A percentile compares a stretch with the other conserved stretches of the same genome.
Conservation (phyloP, 2,888 invertebrate species). For the Thecophora atra region DNA sequence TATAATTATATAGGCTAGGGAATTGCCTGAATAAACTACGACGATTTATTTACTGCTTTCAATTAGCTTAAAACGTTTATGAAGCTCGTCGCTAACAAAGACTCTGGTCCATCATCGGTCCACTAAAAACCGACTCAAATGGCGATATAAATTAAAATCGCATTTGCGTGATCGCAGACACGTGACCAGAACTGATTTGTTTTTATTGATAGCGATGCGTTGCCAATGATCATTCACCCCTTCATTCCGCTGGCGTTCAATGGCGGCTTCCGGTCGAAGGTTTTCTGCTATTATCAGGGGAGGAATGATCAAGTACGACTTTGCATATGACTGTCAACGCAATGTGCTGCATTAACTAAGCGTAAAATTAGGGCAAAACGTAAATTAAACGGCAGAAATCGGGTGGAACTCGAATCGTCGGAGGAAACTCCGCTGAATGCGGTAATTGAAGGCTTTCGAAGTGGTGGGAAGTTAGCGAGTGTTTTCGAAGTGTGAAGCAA, state of each 20-base stretch:
- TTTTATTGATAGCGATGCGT: slow-evolving; percentile 56
- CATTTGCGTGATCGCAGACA: slow-evolving; percentile 57
- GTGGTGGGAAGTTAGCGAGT: neutral
- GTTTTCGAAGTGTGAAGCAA: neutral
- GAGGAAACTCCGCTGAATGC: neutral
- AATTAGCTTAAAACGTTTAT: no score
- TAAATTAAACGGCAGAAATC: slow-evolving; percentile 38
- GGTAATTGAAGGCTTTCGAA: neutral
- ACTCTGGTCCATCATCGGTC: no score
- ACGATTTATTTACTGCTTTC: no score
- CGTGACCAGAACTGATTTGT: slow-evolving; percentile 66
- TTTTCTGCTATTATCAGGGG: slow-evolving; percentile 15
- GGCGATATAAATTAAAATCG: slow-evolving; percentile 44
- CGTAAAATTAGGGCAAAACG: slow-evolving; percentile 54
- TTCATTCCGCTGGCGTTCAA: slow-evolving; percentile 1
- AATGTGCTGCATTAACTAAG: slow-evolving; percentile 56
- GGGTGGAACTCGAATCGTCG: neutral
- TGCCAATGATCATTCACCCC: slow-evolving; percentile 16
- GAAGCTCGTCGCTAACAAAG: no score
- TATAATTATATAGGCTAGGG: no score
- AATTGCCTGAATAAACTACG: no score
- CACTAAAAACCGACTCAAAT: neutral
- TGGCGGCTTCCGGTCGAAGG: neutral
- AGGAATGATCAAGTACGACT: slow-evolving; percentile 22
- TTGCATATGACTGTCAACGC: slow-evolving; percentile 51